Evolutionary conservation across 1,140 invertebrate species (phyloP).

Genomic region (Cylas formicarius): DNA sequence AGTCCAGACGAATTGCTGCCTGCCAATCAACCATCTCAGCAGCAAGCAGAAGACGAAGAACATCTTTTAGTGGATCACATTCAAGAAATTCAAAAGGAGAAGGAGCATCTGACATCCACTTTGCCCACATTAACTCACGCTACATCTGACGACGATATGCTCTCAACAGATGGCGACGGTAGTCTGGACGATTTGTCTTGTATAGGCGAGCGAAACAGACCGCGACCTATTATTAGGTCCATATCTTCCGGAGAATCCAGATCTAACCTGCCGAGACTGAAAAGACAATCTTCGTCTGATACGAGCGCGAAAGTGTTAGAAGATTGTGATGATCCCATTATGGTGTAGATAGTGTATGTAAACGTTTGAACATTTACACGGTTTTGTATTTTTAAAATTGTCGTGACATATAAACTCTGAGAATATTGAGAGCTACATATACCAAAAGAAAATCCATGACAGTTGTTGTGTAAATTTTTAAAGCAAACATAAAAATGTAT

Average conservation of each 20-base stretch:
- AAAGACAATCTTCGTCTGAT: slow-evolving; percentile 38
- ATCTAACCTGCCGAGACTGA: slow-evolving; percentile 29
- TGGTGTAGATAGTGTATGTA: slow-evolving; percentile 34
- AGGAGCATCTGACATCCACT: slow-evolving; percentile 70
- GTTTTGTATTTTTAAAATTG: slow-evolving; percentile 20
- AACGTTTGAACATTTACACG: slow-evolving; percentile 15
- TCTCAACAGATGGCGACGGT: slow-evolving; percentile 62
- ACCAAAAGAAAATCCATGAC: too few relatives aligned
- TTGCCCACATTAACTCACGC: slow-evolving; percentile 69
- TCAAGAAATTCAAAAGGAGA: slow-evolving; percentile 70
- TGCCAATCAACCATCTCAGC: slow-evolving; percentile 37
- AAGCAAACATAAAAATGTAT: too few relatives aligned
- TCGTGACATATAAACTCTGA: slow-evolving; percentile 14
- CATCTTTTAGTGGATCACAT: slow-evolving; percentile 64
- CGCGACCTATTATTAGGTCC: slow-evolving; percentile 33
- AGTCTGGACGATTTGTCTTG: slow-evolving; percentile 55
- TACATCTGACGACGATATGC: slow-evolving; percentile 78
- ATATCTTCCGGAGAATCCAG: slow-evolving; percentile 33
- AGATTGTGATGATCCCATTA: slow-evolving; percentile 41
- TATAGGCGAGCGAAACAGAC: slow-evolving; percentile 25
- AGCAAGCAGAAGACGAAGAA: slow-evolving; percentile 55
- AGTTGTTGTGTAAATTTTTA: too few relatives aligned
- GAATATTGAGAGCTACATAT: too few relatives aligned
- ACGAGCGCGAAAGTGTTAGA: slow-evolving; percentile 33
- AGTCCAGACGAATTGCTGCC: slow-evolving; percentile 54